Percentiles rank a stretch among this genome's conserved stretches.
Evolutionary conservation across 2,797 vertebrate species (phyloP).

Genomic region (Nothura maculosa): DNA sequence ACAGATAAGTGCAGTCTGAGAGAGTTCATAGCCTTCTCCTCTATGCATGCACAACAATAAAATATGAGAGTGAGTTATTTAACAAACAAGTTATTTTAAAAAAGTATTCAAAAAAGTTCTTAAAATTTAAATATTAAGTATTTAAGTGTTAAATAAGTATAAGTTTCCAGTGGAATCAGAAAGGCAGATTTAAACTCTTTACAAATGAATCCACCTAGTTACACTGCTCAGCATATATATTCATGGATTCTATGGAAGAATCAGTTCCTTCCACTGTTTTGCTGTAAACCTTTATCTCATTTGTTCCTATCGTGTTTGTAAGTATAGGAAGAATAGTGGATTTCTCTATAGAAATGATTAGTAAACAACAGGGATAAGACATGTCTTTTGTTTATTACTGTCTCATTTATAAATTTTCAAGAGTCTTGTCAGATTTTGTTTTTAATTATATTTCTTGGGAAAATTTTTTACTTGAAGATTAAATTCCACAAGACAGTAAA

Average conservation of each 20-base stretch:
- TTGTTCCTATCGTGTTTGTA: background rate
- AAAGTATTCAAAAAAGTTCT: conserved; percentile 2
- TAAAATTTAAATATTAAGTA: conserved; percentile 8
- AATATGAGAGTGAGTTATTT: conserved; percentile 9
- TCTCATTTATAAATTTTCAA: conserved; percentile 11
- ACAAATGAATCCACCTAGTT: conserved; percentile 26
- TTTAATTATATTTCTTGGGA: background rate
- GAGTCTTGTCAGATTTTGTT: background rate
- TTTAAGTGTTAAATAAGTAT: background rate
- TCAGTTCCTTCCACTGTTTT: background rate
- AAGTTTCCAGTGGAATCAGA: conserved; percentile 19
- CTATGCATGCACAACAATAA: background rate
- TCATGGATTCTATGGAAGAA: conserved; percentile 7
- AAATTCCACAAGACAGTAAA: conserved; percentile 45
- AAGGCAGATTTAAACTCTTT: conserved; percentile 11
- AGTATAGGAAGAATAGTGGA: background rate
- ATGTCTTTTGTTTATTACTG: conserved; percentile 48
- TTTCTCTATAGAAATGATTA: conserved; percentile 30
- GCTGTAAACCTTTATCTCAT: conserved; percentile 19
- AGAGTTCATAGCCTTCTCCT: background rate
- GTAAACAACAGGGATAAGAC: background rate
- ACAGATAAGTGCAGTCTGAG: background rate
- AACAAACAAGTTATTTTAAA: conserved; percentile 12
- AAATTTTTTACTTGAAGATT: conserved; percentile 42
- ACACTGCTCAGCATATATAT: conserved; percentile 24